Base-by-base conservation (phyloP, 2,113 vertebrate species). In the Ochotona curzoniae region DNA sequence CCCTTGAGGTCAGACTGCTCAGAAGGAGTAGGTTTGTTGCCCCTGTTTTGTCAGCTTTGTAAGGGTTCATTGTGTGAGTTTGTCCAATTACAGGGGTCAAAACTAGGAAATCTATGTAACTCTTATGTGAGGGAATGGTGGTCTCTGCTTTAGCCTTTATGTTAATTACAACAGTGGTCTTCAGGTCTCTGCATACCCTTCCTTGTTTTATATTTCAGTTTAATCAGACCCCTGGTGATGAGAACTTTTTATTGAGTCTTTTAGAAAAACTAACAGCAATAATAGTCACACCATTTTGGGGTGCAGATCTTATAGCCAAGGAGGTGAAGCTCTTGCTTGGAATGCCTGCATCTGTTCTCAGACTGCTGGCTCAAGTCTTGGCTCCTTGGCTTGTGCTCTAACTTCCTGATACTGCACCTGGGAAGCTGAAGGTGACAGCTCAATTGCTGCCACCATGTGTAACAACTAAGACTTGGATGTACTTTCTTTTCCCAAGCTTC, bases 21-120 rank as follows among this genome's bases (percentile, higher is more conserved):
- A 10, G 30, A 7, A 47, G 18, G 3, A 7, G 1, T 5, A 2
- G 0, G 0, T 54, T 75, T 4, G 21, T 38, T 28, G 14, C 2
- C 9, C 14, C 20, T 23, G 60, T 9, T 26, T 25, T n/a, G 30
- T 51, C 84, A 51, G 26, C 23, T 35, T 1, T 44, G 13, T 44
- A 44, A 44, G 38, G 38, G 38, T 44, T 44, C 38, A 44, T 11
- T 30, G 3, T 6, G 10, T 18, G 18, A 20, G 23, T 49, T 18
- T 63, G 28, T 83, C 32, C n/a, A 12, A 2, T 69, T 57, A 38
- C 47, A 54, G 49, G 35, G 28, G 61, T 82, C 28, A n/a, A 1
- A 23, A 32, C 7, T 6, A 12, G 30, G n/a, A 79, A 94, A 60
- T 49, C 30, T 69, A 3, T 13, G 47, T 25, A 21, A 67, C 70